A percentile compares a stretch with the other conserved stretches of the same genome.
These are phyloP conservation scores for Metacarcinus magister DNA, from an alignment of 2,888 invertebrate genomes.

Conservation along the genomic window DNA sequence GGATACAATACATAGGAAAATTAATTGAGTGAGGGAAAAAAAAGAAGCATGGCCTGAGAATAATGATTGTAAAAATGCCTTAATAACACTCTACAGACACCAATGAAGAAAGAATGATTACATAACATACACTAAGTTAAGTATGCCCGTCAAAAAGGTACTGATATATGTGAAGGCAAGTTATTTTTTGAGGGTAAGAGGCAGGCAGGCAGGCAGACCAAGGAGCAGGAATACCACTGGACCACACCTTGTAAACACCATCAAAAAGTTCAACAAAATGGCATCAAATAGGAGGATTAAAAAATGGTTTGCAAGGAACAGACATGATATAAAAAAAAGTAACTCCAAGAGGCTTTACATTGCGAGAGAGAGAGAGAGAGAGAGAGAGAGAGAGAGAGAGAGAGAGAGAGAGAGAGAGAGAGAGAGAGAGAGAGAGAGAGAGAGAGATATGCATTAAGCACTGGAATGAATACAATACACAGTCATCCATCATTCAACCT, in stretches of 20 bases:
- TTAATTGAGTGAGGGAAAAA: no score
- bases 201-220: background rate
- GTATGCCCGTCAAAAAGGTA: no score
- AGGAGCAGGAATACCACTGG: background rate
- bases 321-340: background rate
- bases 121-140: no score
- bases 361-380: background rate
- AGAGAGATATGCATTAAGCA: background rate
- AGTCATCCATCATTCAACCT: background rate
- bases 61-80: no score
- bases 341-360: background rate
- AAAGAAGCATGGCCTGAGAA: no score
- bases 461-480: background rate
- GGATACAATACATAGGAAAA: no score
- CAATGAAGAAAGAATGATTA: no score
- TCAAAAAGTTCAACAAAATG: background rate
- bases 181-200: no score
- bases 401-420: slow-evolving; percentile 57
- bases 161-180: no score
- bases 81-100: no score
- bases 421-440: background rate
- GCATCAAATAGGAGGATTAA: background rate
- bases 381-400: slow-evolving; percentile 13
- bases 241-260: background rate
- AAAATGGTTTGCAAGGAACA: background rate